Evolutionary conservation across 2,113 vertebrate genomes (phyloP).

Genomic region (Phylloscopus whistleri): DNA sequence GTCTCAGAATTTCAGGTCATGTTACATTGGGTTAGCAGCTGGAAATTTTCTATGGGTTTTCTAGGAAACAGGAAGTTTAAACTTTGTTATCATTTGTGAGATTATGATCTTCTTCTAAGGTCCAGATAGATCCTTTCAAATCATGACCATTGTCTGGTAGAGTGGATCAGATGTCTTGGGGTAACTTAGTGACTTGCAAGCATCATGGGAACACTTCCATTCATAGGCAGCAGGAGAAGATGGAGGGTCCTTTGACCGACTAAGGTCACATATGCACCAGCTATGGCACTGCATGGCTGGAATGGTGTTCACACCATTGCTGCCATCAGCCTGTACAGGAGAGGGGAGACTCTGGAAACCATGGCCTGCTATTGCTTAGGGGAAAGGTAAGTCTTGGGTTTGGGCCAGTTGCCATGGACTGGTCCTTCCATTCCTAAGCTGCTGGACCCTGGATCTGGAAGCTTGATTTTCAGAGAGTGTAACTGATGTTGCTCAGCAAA

Average conservation of each 20-base stretch:
- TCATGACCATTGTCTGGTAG: neutral
- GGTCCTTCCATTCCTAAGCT: fast-evolving
- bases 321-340: neutral
- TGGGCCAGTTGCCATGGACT: neutral
- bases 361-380: neutral
- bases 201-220: neutral
- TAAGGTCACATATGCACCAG: no score
- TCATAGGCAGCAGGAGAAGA: neutral
- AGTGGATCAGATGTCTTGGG: neutral
- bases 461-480: fast-evolving
- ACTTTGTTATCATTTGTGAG: neutral
- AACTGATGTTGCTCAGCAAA: neutral
- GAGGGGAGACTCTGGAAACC: neutral
- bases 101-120: neutral
- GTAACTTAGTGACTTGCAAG: neutral
- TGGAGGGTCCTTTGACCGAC: neutral
- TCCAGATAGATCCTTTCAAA: neutral
- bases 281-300: neutral
- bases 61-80: neutral
- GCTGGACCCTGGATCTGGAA: neutral
- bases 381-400: neutral
- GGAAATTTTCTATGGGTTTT: neutral
- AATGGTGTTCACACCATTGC: neutral
- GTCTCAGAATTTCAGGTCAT: neutral
- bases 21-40: neutral